Base-by-base conservation (phyloP, 2,797 vertebrate genomes). In the Labeo calbasu region DNA sequence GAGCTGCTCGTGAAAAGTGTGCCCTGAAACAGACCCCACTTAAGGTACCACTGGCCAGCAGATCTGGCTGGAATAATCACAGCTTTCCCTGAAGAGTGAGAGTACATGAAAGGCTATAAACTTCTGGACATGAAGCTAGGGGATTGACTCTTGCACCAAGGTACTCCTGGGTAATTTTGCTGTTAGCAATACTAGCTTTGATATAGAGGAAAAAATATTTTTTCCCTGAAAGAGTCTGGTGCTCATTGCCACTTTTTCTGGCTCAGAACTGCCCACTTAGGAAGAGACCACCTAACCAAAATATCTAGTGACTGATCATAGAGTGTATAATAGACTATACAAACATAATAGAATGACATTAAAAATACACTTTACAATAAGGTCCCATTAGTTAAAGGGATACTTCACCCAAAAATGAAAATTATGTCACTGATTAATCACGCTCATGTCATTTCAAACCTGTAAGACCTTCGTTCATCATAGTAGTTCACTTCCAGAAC, bases 71-170 rank as follows among this genome's bases (percentile, higher is more conserved):
- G 23, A 69, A 57, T 23, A 70, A 43, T 69, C 55, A 51, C 68
- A 17, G 51, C 50, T 84, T 70, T 75, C 70, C 21, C 46, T 85
- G 40, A 83, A 77, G 84, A 76, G 19, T 55, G 32, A 50, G 40
- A 53, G 61, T 69, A 86, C 84, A 81, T 85, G 61, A 83, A 59
- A 23, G 50, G n/a, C 21, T 46, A 68, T 75, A 83, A 68, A 55
- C 75, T 84, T 85, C 77, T 80, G 55, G 19, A 43, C 25, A 50
- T 84, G 23, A 40, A 70, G 81, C 68, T 46, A 61, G 43, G 55
- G 50, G 72, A 75, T 65, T 68, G 77, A 63, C 48, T 75, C n/a
- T 51, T 46, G 40, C 36, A 59, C 57, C 15, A 72, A 17, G 50
- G 15, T 50, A 70, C 78, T 78, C 81, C 57, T 73, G 81, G n/a